Base-by-base conservation (phyloP, 2,113 vertebrate genomes). In the Piaya cayana region DNA sequence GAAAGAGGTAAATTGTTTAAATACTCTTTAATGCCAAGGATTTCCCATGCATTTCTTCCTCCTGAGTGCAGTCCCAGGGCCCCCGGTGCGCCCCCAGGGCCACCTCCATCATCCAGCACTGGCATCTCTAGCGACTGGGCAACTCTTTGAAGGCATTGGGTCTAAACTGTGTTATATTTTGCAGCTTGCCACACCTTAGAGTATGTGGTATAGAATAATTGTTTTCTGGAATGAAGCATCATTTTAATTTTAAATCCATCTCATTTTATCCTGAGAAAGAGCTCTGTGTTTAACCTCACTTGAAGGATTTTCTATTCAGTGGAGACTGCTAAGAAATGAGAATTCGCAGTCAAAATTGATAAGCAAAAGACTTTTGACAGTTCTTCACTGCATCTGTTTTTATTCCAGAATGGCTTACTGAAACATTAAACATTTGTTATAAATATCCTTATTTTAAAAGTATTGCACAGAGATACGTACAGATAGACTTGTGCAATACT, bases 271-370 rank as follows among this genome's bases (percentile, higher is more conserved):
- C 71, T 19, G 19, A 86, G 63, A 53, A 80, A 83, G 53, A 50
- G 67, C 56, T 89, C 77, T 2, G 12, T 88, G 52, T 81, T 93
- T 86, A 84, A 91, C 83, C 60, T 81, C 89, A 84, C 81, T 89
- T 65, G 72, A 71, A 87, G 81, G 86, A 32, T 96, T 88, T 92
- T 91, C 77, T 91, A 2, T 95, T 78, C 50, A 37, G 47, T 49
- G 64, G 52, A 70, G 89, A 45, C 91, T 55, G 83, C 84, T 70
- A 32, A 94, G 83, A 84, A 93, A 88, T 59, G 77, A 75, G 81
- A 89, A 91, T 93, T 83, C 80, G n/a, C 42, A 53, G 59, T 62
- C 76, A 83, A 36, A 86, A 81, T 74, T 88, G 83, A 42, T 83
- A 77, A 76, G 72, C 77, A 39, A 81, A 80, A 80, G 68, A 7